Base-by-base conservation (phyloP, 2,797 vertebrate species). In the Dendrocincla tyrannina region DNA sequence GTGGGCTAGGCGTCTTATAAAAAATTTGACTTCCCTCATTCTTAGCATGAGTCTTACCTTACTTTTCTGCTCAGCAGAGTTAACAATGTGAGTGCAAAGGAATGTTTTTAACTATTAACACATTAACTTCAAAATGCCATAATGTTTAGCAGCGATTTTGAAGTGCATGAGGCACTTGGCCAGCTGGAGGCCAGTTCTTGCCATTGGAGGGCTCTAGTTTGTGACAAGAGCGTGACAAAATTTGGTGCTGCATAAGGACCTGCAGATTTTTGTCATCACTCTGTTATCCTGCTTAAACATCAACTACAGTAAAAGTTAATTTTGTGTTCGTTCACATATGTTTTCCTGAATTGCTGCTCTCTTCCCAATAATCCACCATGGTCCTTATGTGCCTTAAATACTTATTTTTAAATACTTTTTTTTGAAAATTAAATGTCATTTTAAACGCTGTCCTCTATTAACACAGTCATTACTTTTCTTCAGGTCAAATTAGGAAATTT, bases 401-500 rank as follows among this genome's bases (percentile, higher is more conserved):
- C 8, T 13, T 16, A 3, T 37, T 70, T 50, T 28, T 2, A 22
- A 56, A n/a, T 83, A 27, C 1, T 28, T 4, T 46, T 39, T 70
- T 49, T 25, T 2, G 22, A 56, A n/a, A 50, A 50, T 28, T 32
- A 68, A 55, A 35, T 46, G 9, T 55, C 2, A 28, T 87, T 80
- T 91, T 86, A 83, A 91, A 77, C 28, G n/a, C 28, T 28, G 5
- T 6, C 33, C 46, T 49, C 11, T 24, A 2, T 32, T 92, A 69
- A 89, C 49, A 42, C 76, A 33, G 78, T 4, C 60, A 23, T 75
- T 94, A 23, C 70, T 88, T 91, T 85, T 97, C 76, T 95, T 63
- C 62, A 99, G 99, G 98, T 99, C 82, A 96, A n/a, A 27, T 84
- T 98, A 87, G 99, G 99, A 82, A 88, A 96, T 30, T 63, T 95